These are phyloP conservation scores for Rhynchotus rufescens DNA, from an alignment of 2,797 vertebrate genomes.

Conservation along the genomic window DNA sequence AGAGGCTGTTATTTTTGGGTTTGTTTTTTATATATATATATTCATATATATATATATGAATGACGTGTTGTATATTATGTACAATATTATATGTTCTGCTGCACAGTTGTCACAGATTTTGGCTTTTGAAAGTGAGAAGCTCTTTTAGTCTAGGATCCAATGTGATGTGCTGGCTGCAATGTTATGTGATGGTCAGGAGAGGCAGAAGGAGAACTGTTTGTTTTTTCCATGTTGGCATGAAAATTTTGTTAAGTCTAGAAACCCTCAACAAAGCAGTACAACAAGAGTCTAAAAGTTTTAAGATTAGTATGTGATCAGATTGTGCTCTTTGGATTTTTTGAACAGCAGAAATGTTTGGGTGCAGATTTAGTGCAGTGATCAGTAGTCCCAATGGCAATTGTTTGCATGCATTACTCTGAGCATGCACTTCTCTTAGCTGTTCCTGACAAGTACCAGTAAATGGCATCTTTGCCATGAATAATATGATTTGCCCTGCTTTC, in stretches of 20 bases:
- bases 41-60: too few relatives aligned
- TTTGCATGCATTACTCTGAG: not conserved
- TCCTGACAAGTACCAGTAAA: not conserved
- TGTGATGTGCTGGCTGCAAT: not conserved
- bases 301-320: not conserved
- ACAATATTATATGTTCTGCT: not conserved
- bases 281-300: too few relatives aligned
- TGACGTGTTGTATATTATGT: not conserved
- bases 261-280: not conserved
- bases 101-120: not conserved
- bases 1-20: not conserved
- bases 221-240: not conserved
- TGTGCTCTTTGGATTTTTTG: too few relatives aligned
- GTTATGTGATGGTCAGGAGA: not conserved
- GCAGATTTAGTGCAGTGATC: too few relatives aligned
- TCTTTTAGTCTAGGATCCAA: not conserved
- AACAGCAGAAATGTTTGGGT: too few relatives aligned
- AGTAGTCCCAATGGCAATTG: not conserved
- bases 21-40: not conserved
- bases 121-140: fast-evolving
- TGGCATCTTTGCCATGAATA: not conserved
- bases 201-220: not conserved
- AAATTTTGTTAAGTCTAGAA: not conserved
- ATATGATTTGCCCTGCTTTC: not conserved
- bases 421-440: not conserved